phyloP scores from a whole-genome alignment of 2,113 vertebrate species.

The Vulpes ferrilata region DNA sequence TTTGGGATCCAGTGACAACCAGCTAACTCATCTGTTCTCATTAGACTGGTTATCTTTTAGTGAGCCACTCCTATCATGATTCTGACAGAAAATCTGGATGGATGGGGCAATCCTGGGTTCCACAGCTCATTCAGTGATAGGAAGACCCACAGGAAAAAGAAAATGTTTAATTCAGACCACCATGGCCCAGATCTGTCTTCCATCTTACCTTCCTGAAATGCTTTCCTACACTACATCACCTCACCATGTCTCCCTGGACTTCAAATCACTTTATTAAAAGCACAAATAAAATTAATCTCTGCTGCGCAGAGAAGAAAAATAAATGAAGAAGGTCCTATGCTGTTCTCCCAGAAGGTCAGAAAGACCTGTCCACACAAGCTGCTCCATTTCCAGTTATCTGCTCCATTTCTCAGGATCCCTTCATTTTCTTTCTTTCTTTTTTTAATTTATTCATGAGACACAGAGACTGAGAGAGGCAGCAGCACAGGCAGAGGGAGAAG shows the following conservation, averaged over 20 bases:
- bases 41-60: not conserved
- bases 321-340: not conserved
- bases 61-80: not conserved
- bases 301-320: not conserved
- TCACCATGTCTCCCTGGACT: not conserved
- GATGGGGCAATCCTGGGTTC: not conserved
- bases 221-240: not conserved
- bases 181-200: not conserved
- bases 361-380: not conserved
- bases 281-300: constrained; percentile 46
- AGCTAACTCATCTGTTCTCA: not conserved
- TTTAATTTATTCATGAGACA: too few species aligned
- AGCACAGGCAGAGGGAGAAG: too few species aligned
- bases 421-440: not conserved
- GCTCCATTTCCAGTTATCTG: not conserved
- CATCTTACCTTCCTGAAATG: not conserved
- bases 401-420: not conserved
- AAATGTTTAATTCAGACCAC: not conserved
- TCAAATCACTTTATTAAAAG: constrained; percentile 50
- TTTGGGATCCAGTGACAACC: not conserved
- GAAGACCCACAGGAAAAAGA: not conserved
- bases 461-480: too few species aligned
- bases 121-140: not conserved
- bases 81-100: not conserved
- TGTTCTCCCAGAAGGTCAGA: not conserved